These are phyloP conservation scores for Nilaparvata lugens DNA, from an alignment of 1,140 invertebrate genomes.

Conservation along the genomic window DNA sequence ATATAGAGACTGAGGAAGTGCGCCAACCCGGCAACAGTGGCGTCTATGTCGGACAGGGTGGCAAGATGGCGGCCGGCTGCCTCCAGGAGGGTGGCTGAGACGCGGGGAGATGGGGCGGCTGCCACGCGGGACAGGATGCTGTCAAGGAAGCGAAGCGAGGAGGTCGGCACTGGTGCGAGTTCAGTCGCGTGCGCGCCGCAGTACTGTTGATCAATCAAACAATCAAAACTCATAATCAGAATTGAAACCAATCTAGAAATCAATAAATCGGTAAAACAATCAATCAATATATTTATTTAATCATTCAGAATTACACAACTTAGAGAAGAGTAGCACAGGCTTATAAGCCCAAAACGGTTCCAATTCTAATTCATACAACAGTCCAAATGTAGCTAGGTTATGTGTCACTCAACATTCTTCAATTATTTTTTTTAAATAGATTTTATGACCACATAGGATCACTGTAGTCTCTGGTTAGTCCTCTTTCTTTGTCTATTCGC, in stretches of 20 bases:
- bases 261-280: too few species aligned
- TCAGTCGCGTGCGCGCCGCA: slow-evolving; percentile 7
- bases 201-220: slow-evolving; percentile 11
- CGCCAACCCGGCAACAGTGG: slow-evolving; percentile 50
- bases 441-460: too few species aligned
- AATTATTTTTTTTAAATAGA: too few species aligned
- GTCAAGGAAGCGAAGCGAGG: slow-evolving; percentile 48
- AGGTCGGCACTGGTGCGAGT: slow-evolving; percentile 31
- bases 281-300: not conserved
- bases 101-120: slow-evolving; percentile 47
- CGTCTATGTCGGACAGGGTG: slow-evolving; percentile 29
- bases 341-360: too few species aligned
- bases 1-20: slow-evolving; percentile 80
- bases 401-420: not conserved
- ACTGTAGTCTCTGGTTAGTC: too few species aligned
- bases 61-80: slow-evolving; percentile 62
- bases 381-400: too few species aligned
- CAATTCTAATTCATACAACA: too few species aligned
- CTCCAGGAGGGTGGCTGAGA: slow-evolving; percentile 54
- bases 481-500: too few species aligned
- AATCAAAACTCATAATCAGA: too few species aligned
- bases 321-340: too few species aligned
- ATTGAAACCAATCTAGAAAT: too few species aligned
- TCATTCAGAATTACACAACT: too few species aligned
- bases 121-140: slow-evolving; percentile 62